A percentile compares a stretch with the other conserved stretches of the same genome.
Evolutionary conservation across 2,888 invertebrate genomes (phyloP).

Genomic region (Hoplodrina ambigua): DNA sequence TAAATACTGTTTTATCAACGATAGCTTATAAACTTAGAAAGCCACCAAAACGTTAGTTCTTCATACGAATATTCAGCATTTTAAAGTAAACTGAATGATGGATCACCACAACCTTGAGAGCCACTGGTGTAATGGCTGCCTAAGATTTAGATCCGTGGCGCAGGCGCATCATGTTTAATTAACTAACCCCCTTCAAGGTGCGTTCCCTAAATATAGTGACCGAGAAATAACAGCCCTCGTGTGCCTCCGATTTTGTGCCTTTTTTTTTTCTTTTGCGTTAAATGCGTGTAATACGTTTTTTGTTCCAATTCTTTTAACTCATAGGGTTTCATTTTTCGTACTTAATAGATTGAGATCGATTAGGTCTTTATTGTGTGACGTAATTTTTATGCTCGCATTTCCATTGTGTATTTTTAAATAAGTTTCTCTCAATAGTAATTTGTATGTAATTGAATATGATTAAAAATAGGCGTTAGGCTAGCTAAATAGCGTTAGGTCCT

Average conservation of each 20-base stretch:
- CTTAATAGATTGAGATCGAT: slow-evolving; percentile 43
- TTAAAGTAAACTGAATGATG: background rate
- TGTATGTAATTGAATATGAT: no score
- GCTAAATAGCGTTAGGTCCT: no score
- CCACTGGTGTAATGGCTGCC: slow-evolving; percentile 56
- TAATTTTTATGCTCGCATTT: background rate
- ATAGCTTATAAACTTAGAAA: no score
- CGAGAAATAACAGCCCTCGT: slow-evolving; percentile 82
- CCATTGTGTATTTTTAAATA: background rate
- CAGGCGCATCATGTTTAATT: slow-evolving; percentile 80
- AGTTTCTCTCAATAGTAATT: no score
- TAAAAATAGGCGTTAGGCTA: no score
- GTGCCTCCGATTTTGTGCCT: slow-evolving; percentile 74
- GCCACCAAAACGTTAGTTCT: no score
- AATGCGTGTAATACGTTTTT: slow-evolving; percentile 64
- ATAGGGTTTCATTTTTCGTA: slow-evolving; percentile 32
- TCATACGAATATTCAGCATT: background rate
- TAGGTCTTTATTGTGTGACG: slow-evolving; percentile 21
- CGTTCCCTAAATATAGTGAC: slow-evolving; percentile 80
- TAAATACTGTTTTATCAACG: no score
- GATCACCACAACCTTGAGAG: slow-evolving; percentile 32
- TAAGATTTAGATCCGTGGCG: slow-evolving; percentile 63
- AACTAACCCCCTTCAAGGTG: slow-evolving; percentile 81
- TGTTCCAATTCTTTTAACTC: slow-evolving; percentile 36
- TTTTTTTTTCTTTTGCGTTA: slow-evolving; percentile 60